A percentile compares a stretch with the other conserved stretches of the same genome.
phyloP scores from a whole-genome alignment of 2,797 vertebrate genomes.

The Urophycis tenuis region DNA sequence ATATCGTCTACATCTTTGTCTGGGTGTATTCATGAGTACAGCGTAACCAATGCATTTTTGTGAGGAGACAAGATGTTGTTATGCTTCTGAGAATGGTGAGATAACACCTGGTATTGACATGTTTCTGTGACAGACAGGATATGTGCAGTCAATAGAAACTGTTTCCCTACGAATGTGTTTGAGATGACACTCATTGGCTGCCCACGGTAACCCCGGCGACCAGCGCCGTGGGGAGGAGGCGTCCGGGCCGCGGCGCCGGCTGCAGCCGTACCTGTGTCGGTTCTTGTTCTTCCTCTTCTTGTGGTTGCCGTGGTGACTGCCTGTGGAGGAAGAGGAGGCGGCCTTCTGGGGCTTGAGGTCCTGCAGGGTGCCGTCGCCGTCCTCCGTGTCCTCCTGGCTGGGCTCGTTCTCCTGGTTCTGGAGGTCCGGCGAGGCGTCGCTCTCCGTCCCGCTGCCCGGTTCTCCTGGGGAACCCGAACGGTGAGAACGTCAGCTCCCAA shows the following conservation, averaged over 20 bases:
- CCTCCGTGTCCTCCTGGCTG: conserved; percentile 90
- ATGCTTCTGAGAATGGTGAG: no score
- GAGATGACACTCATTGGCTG: no score
- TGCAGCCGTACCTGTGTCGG: conserved; percentile 82
- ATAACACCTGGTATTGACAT: no score
- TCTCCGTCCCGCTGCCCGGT: conserved; percentile 93
- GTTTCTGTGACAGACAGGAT: no score
- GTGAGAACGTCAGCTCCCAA: neutral
- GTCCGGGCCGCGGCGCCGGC: neutral
- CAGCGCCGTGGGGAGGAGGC: conserved; percentile 80
- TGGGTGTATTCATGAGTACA: no score
- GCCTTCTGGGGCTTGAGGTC: conserved; percentile 96
- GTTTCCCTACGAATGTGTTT: neutral
- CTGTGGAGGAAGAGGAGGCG: conserved; percentile 82
- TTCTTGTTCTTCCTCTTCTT: conserved; percentile 99
- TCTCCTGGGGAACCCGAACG: conserved; percentile 70
- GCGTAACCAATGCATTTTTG: neutral
- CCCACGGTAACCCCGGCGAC: no score
- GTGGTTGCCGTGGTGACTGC: conserved; percentile 93
- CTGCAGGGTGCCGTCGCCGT: conserved; percentile 86
- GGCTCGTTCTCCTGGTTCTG: conserved; percentile 98
- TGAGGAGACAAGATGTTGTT: no score
- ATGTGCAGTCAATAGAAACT: no score
- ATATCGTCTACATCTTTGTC: no score
- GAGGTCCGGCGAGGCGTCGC: conserved; percentile 93